Base-by-base conservation (phyloP, 2,797 vertebrate species). In the Etheostoma nigrum region DNA sequence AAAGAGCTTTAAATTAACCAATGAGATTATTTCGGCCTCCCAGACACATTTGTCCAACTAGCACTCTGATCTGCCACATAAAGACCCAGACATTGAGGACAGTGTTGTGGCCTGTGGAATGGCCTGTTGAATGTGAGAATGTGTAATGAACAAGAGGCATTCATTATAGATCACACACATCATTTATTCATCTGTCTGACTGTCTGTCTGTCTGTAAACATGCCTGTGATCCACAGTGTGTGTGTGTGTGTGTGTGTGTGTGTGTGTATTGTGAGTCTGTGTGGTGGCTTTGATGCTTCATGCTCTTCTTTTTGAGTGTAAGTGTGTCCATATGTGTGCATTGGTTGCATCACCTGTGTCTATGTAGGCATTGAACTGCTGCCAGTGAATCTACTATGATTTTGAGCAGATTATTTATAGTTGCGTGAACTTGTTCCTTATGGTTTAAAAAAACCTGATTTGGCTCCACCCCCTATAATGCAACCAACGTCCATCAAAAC, bases 121-220 rank as follows among this genome's bases (percentile, higher is more conserved):
- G 86, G 88, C 88, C 92, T 92, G 85, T 90, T 94, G 93, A 93
- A 92, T 91, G 88, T 87, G 90, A 91, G 91, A 93, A 93, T 92
- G 91, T 94, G 89, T 93, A 93, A 94, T 91, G 92, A 94, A 93
- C 88, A 86, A 87, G 86, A 80, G 72, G 84, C 92, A 95, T 95
- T 93, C 92, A 95, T 95, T 94, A 95, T 95, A 87, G 89, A 95
- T 94, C 91, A 92, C 86, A 83, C 72, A 78, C 91, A 95, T 95
- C 88, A 95, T 94, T 95, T 95, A 95, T 95, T 95, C 85, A 95
- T 95, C 90, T 11, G 62, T 79, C 89, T 90, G 90, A 86, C 76
- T 71, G 91, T 92, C 88, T 82, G 85, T 88, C 83, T 64, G 92
- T 93, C 91, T 94, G 93, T 91, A 93, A 93, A 94, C 93, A 92